Percentiles rank a stretch among this genome's conserved stretches.
Conservation (phyloP, 2,113 vertebrate genomes). For the Zosterops borbonicus region DNA sequence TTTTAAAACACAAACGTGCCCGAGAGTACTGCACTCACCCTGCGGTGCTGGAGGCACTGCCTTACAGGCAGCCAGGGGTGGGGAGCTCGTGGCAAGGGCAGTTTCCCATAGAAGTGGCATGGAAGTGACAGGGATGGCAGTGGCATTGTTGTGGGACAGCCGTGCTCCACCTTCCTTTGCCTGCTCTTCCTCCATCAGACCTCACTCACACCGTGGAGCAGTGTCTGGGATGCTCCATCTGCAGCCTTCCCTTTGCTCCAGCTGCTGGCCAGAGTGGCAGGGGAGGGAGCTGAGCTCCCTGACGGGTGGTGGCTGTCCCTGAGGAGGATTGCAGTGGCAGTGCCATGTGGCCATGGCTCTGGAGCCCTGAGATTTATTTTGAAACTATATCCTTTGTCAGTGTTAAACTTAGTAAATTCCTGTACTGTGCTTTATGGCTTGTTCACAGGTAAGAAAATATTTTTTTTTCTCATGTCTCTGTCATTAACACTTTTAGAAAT, state of each 20-base stretch:
- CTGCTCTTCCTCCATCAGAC: not conserved
- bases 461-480: not conserved
- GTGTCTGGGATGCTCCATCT: not conserved
- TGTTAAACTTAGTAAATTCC: not conserved
- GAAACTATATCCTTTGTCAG: accelerated
- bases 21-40: accelerated
- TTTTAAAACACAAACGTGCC: accelerated
- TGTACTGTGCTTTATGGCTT: not conserved
- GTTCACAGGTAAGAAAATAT: not conserved
- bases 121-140: not conserved
- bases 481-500: not conserved
- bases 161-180: not conserved
- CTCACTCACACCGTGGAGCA: accelerated
- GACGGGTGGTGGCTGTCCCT: not conserved
- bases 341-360: not conserved
- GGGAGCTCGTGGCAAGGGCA: not conserved
- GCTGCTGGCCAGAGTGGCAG: not conserved
- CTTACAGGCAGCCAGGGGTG: not conserved
- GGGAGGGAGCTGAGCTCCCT: not conserved
- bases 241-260: not conserved
- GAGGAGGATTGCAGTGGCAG: not conserved
- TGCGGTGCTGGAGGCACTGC: not conserved
- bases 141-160: accelerated
- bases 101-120: not conserved
- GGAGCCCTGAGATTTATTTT: not conserved